Base-by-base conservation (phyloP, 2,888 invertebrate species). In the Dexiosoma caninum region DNA sequence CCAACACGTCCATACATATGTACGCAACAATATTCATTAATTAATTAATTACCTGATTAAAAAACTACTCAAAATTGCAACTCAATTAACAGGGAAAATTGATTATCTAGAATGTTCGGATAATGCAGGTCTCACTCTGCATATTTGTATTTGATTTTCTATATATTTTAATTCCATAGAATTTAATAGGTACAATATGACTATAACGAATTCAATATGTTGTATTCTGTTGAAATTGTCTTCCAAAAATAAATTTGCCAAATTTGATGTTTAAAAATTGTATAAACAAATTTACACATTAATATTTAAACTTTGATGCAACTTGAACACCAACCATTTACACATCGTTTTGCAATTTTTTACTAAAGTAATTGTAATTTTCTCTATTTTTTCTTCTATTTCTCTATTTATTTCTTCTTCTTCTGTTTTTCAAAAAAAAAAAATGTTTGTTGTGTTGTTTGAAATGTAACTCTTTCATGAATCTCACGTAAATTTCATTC, bases 361-460 rank as follows among this genome's bases (percentile, higher is more conserved):
- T 16, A 30, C 14, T 16, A 16, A 53, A 30, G 30, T 32, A 16
- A 53, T 30, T 60, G 30, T 32, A 16, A 53, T 30, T 60, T 30
- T 27, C 7, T 14, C n/a, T n/a, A n/a, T 37, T n/a, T 35, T 42
- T 60, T 67, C 62, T 60, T 67, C 70, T 35, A 42, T 49, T 35
- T 67, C 19, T 69, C 66, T 67, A 37, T 70, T 27, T 6, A 32
- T 66, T 44, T 62, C 51, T 67, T 67, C 19, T 76, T 44, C 35
- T 77, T 80, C 46, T 66, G 37, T 60, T 49, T n/a, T 30, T 35
- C 37, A 14, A 46, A 51, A 46, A 57, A 14, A 46, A 51, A 46
- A 57, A 23, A 19, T 23, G 14, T 66, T 67, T 30, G 16, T 62
- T 40, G 49, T 27, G 37, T 55, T 27, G 46, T 32, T 53, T 23